Evolutionary conservation across 2,888 invertebrate genomes (phyloP).

Genomic region (Drosophila greeni): DNA sequence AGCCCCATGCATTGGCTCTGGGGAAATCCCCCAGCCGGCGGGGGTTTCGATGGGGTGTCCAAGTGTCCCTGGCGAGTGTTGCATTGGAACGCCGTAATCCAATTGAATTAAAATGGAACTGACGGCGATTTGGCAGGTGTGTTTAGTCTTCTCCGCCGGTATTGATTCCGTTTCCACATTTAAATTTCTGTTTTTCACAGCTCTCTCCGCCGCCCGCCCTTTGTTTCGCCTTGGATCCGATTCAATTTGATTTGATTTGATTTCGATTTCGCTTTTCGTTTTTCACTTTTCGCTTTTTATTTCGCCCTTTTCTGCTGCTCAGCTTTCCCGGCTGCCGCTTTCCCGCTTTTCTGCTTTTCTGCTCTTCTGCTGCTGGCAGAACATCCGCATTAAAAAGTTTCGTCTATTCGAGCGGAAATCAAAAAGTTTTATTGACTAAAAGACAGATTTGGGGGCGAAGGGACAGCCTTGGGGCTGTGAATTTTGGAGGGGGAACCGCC

Average conservation of each 20-base stretch:
- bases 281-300: constrained; percentile 28
- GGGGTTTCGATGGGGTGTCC: constrained; percentile 1
- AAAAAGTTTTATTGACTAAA: constrained; percentile 69
- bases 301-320: constrained; percentile 28
- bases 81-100: constrained; percentile 63
- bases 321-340: constrained; percentile 26
- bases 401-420: constrained; percentile 69
- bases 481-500: not conserved
- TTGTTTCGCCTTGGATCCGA: constrained; percentile 57
- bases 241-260: constrained; percentile 56
- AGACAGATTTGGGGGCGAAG: constrained; percentile 17
- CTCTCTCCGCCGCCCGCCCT: constrained; percentile 13
- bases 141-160: constrained; percentile 26
- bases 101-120: constrained; percentile 67
- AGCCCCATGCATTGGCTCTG: constrained; percentile 46
- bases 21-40: not conserved
- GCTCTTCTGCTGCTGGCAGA: constrained; percentile 40
- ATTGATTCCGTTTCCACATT: constrained; percentile 54
- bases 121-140: constrained; percentile 54
- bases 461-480: constrained; percentile 2
- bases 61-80: constrained; percentile 35
- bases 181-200: constrained; percentile 48
- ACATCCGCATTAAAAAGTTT: constrained; percentile 69
- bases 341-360: constrained; percentile 22
- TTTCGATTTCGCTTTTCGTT: constrained; percentile 29